Evolutionary conservation across 2,113 vertebrate genomes (phyloP), one percentile per base, ranked within the genome.

Genomic region (Aramus guarauna): DNA sequence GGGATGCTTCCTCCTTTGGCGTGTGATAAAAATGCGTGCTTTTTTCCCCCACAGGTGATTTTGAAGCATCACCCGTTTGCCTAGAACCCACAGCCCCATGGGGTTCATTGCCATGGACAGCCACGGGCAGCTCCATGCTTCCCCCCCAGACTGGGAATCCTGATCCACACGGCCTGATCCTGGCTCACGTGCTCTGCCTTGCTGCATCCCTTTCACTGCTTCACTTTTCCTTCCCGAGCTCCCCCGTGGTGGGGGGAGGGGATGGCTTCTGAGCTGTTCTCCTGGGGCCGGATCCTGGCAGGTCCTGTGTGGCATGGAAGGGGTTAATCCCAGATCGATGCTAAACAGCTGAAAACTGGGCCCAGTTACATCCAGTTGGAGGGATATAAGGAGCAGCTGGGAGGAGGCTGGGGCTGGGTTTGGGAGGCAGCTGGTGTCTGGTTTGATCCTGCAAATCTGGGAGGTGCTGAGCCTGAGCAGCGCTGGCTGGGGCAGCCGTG

Each of bases 311-410:
- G 69, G 75, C 32, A 13, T 0, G 9, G 80, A 50, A 78, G 85
- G 91, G 66, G 96, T 97, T 97, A 97, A 95, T 39, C 23, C 60
- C 39, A 16, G 32, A 24, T 77, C 8, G 2, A 5, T 26, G 27
- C 53, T 43, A 71, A 91, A 94, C 96, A 97, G 92, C 95, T 96
- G 95, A 86, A 92, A 94, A 92, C 62, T 85, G 91, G 93, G 47
- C 90, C 92, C 90, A 90, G 81, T 90, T 90, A 89, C 64, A 85
- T 53, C 76, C 73, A 45, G 64, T 78, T 90, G 92, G 64, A 96
- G 55, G 52, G 90, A 82, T 67, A 18, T 32, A 39, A 48, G 43
- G 73, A 95, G 81, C 95, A 97, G 95, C 93, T 95, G 95, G 82
- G 72, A 79, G 45, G 16, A n/a, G 72, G 80, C 43, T 94, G 68